Evolutionary conservation across 1,140 invertebrate species (phyloP).

Genomic region (Apis cerana): DNA sequence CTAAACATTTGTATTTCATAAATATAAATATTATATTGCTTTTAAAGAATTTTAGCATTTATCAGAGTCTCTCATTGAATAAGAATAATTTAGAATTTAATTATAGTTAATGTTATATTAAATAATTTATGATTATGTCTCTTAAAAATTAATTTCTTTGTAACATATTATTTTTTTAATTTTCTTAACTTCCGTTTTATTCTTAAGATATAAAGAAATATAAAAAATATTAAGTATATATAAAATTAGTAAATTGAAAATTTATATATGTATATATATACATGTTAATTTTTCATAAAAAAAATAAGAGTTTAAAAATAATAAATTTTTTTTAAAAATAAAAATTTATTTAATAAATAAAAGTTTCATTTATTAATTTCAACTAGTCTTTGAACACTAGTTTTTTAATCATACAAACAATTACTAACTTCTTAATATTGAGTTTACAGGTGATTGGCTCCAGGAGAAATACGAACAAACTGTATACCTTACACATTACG

Average conservation of each 20-base stretch:
- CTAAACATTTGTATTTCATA: neutral
- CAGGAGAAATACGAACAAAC: constrained; percentile 56
- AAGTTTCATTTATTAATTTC: constrained; percentile 4
- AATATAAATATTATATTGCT: neutral
- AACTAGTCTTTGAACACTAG: constrained; percentile 49
- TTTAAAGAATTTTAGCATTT: neutral
- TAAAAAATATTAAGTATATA: neutral
- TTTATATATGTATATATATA: neutral
- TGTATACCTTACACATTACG: constrained; percentile 39
- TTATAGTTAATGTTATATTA: neutral
- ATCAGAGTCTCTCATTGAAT: neutral
- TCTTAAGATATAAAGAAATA: neutral
- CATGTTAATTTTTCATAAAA: neutral
- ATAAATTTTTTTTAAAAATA: no score
- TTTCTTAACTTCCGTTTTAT: neutral
- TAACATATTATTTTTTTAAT: neutral
- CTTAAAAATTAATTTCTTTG: neutral
- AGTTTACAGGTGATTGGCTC: constrained; percentile 75
- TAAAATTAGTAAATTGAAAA: neutral
- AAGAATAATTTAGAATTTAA: neutral
- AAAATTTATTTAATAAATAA: neutral
- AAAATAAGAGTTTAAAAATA: no score
- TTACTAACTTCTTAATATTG: constrained; percentile 73
- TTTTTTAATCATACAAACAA: constrained; percentile 33
- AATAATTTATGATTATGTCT: neutral